Base-by-base conservation (phyloP, 2,797 vertebrate species). In the Hippoglossus hippoglossus region DNA sequence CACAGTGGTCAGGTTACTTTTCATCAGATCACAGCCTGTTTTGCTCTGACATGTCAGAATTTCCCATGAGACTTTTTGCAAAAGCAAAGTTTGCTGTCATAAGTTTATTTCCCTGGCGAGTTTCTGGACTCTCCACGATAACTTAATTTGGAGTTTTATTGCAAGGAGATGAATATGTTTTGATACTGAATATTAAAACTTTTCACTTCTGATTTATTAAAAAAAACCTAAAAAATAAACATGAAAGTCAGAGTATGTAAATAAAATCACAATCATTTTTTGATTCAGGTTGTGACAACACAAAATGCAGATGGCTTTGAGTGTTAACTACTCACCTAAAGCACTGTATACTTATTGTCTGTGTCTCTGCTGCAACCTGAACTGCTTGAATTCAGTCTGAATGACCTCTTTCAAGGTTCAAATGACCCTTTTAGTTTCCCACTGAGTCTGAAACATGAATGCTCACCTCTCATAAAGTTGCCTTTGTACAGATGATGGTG, bases 51-150 rank as follows among this genome's bases (percentile, higher is more conserved):
- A 52, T 57, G 41, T 68, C 59, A 65, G 16, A 49, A 59, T 70
- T 63, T 62, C 70, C 47, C 52, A 54, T 60, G 55, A 46, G 31
- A 46, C 18, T 34, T 41, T 76, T 21, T 57, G 41, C 41, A 44
- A 44, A 18, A 44, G 41, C 6, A 5, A 16, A 44, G 13, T 44
- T 15, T 44, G 41, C 16, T 18, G 19, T 64, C 44, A 63, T 24
- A 3, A 67, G 51, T 15, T 77, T 52, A 68, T 85, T 81, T 74
- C 77, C 76, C 71, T 16, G 1, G 50, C 63, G 66, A 15, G 60
- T 36, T 74, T 70, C 3, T 75, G 73, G 73, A 77, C 10, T 41
- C 47, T 61, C 13, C 76, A 46, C 3, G 3, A 39, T 39, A 12
- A 12, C 66, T 53, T 21, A 76, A 67, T 79, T 74, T 39, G 8